Evolutionary conservation across 2,797 vertebrate genomes (phyloP), one percentile per base, ranked within the genome.

Genomic region (Rachycentron canadum): DNA sequence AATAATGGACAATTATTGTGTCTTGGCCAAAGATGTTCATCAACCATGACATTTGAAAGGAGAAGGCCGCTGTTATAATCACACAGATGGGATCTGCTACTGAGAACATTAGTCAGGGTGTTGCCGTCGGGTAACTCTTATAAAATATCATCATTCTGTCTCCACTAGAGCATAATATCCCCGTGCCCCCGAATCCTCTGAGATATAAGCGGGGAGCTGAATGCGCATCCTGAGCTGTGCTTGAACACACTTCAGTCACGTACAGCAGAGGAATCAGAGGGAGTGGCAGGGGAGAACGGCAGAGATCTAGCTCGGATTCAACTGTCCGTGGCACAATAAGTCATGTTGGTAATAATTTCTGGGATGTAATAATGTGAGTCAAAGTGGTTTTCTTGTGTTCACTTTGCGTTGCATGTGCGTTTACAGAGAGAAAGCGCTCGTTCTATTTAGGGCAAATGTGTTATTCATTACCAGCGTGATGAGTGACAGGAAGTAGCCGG

Each of bases 111-210:
- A 69, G 52, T 62, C 50, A 58, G 73, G 56, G 14, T 2, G 36
- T 7, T 32, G 57, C 66, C 52, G 3, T 0, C 30, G 17, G 43
- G 17, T 10, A 0, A 7, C 49, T 30, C 58, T 41, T 78, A 71
- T 62, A 69, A 61, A 65, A 36, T 12, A 82, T 3, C 57, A 17
- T 52, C 36, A 61, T 40, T 82, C 68, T 47, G 36, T 65, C 63
- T 81, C 66, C 47, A 79, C 76, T 28, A 38, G 40, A 71, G 84
- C 73, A 73, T 30, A 55, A 67, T 49, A 45, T 60, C 66, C 40
- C 25, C 0, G 14, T 23, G 23, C 26, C 61, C 40, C 14, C 2
- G 30, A 26, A 74, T 1, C 30, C 50, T 19, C 9, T 1, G 43
- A 47, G 50, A 61, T 4, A 1, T 26, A n/a, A n/a, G 49, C 41